Conservation (phyloP, 2,888 invertebrate genomes). For the Smittia sp. region DNA sequence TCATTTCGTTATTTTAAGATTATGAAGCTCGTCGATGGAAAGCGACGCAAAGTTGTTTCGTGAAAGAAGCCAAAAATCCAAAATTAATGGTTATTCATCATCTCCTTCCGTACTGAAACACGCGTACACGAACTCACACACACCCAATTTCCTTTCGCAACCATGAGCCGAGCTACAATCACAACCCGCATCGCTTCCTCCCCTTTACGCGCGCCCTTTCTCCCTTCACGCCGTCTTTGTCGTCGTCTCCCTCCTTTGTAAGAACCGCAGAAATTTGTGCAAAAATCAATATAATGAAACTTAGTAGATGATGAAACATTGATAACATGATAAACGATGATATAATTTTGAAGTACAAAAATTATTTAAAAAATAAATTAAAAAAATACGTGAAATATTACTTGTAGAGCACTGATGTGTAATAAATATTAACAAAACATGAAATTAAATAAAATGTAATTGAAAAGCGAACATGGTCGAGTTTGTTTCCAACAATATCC, state of each 20-base stretch:
- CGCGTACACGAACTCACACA: not conserved
- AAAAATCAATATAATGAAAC: constrained; percentile 34
- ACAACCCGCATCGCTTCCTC: constrained; percentile 20
- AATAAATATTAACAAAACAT: constrained; percentile 41
- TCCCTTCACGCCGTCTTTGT: not conserved
- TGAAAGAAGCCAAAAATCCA: constrained; percentile 26
- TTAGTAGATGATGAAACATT: constrained; percentile 38
- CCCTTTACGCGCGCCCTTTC: not conserved
- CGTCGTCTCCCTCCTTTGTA: not conserved
- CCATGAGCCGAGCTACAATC: too few relatives aligned
- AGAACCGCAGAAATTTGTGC: constrained; percentile 24
- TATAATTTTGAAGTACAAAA: constrained; percentile 41
- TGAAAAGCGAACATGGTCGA: constrained; percentile 16
- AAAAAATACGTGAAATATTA: constrained; percentile 38
- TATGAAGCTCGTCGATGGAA: not conserved
- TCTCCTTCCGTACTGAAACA: not conserved
- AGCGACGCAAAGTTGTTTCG: not conserved
- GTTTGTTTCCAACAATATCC: too few relatives aligned
- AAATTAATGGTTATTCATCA: constrained; percentile 35
- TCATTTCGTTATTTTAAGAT: constrained; percentile 3
- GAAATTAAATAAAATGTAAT: constrained; percentile 36
- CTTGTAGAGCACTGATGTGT: constrained; percentile 42
- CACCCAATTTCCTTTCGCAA: not conserved
- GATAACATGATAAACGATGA: constrained; percentile 36
- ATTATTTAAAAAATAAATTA: constrained; percentile 37